Evolutionary conservation across 1,140 invertebrate species (phyloP), one percentile per base, ranked within the genome.

Genomic region (Calosoma granatense): DNA sequence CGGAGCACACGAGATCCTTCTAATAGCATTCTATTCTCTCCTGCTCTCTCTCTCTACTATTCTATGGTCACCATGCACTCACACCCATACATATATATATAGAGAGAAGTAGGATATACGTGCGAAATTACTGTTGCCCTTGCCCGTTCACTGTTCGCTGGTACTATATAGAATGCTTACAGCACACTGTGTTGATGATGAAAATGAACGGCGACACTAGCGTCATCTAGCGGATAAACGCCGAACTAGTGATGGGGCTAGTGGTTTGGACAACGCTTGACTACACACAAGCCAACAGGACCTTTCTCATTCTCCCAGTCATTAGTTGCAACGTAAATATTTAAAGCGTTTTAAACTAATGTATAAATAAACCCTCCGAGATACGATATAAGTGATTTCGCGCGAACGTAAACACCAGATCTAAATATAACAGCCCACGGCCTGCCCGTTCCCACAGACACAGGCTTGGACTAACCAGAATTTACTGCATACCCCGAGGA

Each of bases 271-370:
- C n/a, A 9, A 17, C 17, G 15, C 41, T 47, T 47, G 9, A 47
- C n/a, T n/a, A n/a, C n/a, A n/a, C n/a, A n/a, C n/a, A n/a, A n/a
- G n/a, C n/a, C n/a, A n/a, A n/a, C 9, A 47, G 17, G 41, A 17
- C 41, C 9, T 17, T 12, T 47, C 41, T 47, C 41, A 47, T 47
- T 47, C 41, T 9, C 41, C 41, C 9, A 17, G 41, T 47, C 17
- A 47, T 47, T 47, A 47, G 41, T 47, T 47, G 41, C 41, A 47
- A 17, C 41, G 41, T 47, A 47, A 47, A 47, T 47, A 47, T 47
- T 47, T 47, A 47, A 47, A 47, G 41, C 41, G 41, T 47, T 47
- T 47, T 47, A 12, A 30, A 9, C 41, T 47, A 47, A 47, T 47
- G 41, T 47, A 47, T 47, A 47, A 47, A 47, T 47, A 47, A 47